Conservation (phyloP, 2,888 invertebrate species). For the Flexamia atlantica region DNA sequence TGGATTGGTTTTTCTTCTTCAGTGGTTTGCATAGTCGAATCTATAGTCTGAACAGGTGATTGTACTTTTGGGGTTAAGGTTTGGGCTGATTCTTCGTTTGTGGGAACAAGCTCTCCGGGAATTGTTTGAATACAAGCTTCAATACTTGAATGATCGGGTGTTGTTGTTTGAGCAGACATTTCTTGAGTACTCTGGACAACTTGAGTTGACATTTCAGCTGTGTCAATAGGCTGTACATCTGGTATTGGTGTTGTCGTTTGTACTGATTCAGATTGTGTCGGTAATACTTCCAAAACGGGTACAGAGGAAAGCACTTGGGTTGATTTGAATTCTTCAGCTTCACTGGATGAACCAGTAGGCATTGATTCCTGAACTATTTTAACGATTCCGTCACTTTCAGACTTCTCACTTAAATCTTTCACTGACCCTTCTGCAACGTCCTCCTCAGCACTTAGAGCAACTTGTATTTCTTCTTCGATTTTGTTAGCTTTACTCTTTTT, state of each 20-base stretch:
- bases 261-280: conserved; percentile 58
- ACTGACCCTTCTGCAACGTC: conserved; percentile 58
- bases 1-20: conserved; percentile 31
- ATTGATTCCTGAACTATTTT: conserved; percentile 61
- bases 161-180: conserved; percentile 78
- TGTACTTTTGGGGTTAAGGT: conserved; percentile 54
- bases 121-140: conserved; percentile 45
- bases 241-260: conserved; percentile 71
- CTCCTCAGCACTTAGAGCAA: conserved; percentile 33
- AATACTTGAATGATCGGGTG: conserved; percentile 32
- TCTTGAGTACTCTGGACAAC: conserved; percentile 71
- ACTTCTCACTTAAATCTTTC: conserved; percentile 61
- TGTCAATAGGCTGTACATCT: conserved; percentile 73
- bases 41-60: conserved; percentile 50
- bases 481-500: conserved; percentile 36
- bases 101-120: conserved; percentile 32
- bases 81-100: conserved; percentile 54
- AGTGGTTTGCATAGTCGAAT: conserved; percentile 58
- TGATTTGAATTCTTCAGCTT: conserved; percentile 59
- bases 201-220: conserved; percentile 70
- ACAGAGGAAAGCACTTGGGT: conserved; percentile 57
- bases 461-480: neutral
- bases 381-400: conserved; percentile 50
- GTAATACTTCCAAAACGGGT: conserved; percentile 60
- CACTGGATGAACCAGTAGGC: conserved; percentile 47